These are phyloP conservation scores for Agrilus cyanescens DNA, from an alignment of 2,888 invertebrate genomes.

Conservation along the genomic window DNA sequence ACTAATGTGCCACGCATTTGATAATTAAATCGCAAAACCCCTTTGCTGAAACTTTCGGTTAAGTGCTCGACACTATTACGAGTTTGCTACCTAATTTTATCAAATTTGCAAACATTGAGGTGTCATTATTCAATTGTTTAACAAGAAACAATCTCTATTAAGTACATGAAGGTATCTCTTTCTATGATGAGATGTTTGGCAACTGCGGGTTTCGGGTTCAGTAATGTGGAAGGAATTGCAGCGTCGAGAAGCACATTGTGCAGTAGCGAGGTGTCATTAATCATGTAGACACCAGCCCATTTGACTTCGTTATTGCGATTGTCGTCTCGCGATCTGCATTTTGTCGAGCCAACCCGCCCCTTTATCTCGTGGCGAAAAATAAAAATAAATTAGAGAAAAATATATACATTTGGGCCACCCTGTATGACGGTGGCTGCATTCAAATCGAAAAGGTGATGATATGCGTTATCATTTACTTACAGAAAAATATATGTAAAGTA, in stretches of 20 bases:
- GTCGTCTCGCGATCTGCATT: conserved; percentile 28
- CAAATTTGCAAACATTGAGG: no score
- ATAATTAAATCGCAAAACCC: conserved; percentile 30
- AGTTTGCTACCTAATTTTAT: background rate
- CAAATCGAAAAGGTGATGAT: no score
- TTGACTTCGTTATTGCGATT: conserved; percentile 31
- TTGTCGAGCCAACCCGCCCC: conserved; percentile 19
- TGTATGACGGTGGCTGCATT: no score
- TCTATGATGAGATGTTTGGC: conserved; percentile 6
- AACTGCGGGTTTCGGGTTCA: conserved; percentile 19
- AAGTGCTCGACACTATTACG: conserved; percentile 8
- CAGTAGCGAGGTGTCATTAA: conserved; percentile 27
- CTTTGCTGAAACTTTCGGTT: conserved; percentile 15
- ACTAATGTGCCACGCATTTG: conserved; percentile 32
- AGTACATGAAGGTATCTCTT: background rate
- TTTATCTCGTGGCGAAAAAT: conserved; percentile 13
- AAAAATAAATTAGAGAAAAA: no score
- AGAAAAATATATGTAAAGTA: no score
- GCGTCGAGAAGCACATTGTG: conserved; percentile 26
- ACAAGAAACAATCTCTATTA: no score
- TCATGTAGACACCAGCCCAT: conserved; percentile 29
- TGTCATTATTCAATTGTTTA: no score
- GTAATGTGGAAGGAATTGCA: conserved; percentile 27
- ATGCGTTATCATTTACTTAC: no score
- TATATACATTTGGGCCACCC: no score